phyloP scores from a whole-genome alignment of 2,113 vertebrate genomes.

The Apteryx mantelli region DNA sequence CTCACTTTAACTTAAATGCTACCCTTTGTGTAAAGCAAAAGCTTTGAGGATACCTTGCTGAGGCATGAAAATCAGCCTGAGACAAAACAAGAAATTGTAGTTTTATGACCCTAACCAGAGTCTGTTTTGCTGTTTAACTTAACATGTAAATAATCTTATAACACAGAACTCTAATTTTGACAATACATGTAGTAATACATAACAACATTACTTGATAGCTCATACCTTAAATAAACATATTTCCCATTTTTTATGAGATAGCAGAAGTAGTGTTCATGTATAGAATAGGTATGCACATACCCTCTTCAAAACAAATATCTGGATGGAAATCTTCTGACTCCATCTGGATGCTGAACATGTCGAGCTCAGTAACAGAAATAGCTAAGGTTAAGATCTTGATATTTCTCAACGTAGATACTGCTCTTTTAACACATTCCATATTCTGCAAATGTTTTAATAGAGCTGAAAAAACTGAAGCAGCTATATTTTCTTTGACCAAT shows the following conservation, averaged over 20 bases:
- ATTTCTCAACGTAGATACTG: not conserved
- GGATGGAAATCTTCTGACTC: not conserved
- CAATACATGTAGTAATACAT: not conserved
- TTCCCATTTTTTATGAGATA: not conserved
- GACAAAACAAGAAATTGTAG: not conserved
- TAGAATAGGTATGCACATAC: not conserved
- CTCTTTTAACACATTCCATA: constrained; percentile 7
- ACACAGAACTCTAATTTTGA: not conserved
- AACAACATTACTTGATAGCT: not conserved
- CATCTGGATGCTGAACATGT: not conserved
- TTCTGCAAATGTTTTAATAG: not conserved
- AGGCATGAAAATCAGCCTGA: not conserved
- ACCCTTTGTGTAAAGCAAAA: not conserved
- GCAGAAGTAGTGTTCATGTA: not conserved
- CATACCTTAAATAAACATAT: not conserved
- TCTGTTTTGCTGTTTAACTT: not conserved
- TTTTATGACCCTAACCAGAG: not conserved
- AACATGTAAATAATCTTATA: not conserved
- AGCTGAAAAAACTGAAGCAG: constrained; percentile 19
- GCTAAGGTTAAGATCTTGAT: not conserved
- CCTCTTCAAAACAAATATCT: not conserved
- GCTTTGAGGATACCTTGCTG: not conserved
- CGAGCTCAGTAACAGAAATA: not conserved
- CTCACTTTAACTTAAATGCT: not conserved
- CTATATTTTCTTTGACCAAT: constrained; percentile 26